These are phyloP conservation scores for Corvus cornix DNA, from an alignment of 2,113 vertebrate species.

Conservation along the genomic window DNA sequence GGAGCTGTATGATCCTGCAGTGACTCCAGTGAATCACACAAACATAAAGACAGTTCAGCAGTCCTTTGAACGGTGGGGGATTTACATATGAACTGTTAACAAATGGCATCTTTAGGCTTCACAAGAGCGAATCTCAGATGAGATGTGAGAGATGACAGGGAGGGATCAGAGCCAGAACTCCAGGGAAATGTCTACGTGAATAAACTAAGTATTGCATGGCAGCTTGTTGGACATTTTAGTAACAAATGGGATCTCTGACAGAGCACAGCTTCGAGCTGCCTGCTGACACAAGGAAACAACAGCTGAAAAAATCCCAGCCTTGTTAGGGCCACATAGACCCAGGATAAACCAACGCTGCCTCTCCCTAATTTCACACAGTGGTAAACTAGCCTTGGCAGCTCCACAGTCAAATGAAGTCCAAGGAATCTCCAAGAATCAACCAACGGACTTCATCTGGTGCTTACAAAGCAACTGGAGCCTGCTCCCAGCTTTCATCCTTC, in stretches of 20 bases:
- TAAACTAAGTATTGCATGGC: neutral
- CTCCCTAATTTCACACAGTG: accelerated
- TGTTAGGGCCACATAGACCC: accelerated
- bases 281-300: neutral
- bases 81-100: neutral
- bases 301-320: neutral
- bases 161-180: neutral
- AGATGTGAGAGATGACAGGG: neutral
- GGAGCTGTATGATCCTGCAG: neutral
- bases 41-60: neutral
- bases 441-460: neutral
- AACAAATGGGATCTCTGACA: neutral
- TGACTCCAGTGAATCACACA: neutral
- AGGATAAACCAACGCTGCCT: neutral
- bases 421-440: neutral
- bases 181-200: neutral
- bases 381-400: neutral
- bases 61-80: neutral
- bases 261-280: neutral
- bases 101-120: neutral
- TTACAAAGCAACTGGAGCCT: neutral
- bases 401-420: neutral
- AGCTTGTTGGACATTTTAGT: neutral
- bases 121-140: neutral
- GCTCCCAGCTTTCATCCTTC: neutral